Evolutionary conservation across 2,888 invertebrate genomes (phyloP).

Genomic region (Xylota segnis): DNA sequence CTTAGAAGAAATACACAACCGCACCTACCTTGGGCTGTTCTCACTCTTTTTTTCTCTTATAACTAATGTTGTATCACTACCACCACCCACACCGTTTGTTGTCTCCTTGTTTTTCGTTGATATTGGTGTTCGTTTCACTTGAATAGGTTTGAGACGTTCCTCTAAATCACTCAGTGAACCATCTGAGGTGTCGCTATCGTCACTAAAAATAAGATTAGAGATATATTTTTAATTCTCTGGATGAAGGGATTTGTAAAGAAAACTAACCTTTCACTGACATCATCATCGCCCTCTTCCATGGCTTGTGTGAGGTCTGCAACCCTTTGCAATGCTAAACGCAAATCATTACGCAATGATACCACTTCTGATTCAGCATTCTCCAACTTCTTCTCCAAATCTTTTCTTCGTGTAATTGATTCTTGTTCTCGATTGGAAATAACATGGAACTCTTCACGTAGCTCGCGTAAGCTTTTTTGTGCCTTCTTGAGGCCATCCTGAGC

Average conservation of each 20-base stretch:
- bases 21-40: conserved; percentile 83
- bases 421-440: conserved; percentile 89
- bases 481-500: conserved; percentile 92
- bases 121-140: conserved; percentile 81
- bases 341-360: conserved; percentile 90
- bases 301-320: conserved; percentile 97
- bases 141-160: conserved; percentile 82
- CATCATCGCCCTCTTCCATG: conserved; percentile 93
- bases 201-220: conserved; percentile 30
- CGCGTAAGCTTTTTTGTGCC: conserved; percentile 89
- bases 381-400: conserved; percentile 91
- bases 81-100: conserved; percentile 78
- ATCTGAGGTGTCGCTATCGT: conserved; percentile 78
- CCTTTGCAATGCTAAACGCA: conserved; percentile 93
- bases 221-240: background rate
- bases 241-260: background rate
- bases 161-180: conserved; percentile 83
- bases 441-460: conserved; percentile 92
- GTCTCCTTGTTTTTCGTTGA: conserved; percentile 69
- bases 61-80: conserved; percentile 82
- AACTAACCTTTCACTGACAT: conserved; percentile 83
- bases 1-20: conserved; percentile 21
- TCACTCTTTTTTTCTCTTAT: conserved; percentile 83
- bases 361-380: conserved; percentile 90
- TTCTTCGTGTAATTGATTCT: conserved; percentile 89